Evolutionary conservation across 2,113 vertebrate species (phyloP).

Genomic region (Gobio gobio): DNA sequence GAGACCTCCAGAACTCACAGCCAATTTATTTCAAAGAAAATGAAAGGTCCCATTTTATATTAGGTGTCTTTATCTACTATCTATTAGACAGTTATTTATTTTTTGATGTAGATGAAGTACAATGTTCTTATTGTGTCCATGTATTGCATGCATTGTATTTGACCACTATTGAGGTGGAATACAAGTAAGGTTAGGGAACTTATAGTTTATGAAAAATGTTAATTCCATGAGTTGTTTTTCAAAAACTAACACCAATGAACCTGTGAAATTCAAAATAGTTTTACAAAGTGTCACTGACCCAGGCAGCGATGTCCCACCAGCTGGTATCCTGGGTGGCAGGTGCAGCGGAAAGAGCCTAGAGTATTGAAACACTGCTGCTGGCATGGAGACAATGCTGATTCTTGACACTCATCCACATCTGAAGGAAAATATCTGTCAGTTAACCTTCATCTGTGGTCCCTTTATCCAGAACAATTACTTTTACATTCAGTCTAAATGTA

Average conservation of each 20-base stretch:
- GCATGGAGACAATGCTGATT: conserved; percentile 78
- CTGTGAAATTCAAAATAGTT: background rate
- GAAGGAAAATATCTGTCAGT: conserved; percentile 48
- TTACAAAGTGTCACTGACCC: conserved; percentile 68
- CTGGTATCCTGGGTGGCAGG: conserved; percentile 80
- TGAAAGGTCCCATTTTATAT: too few species aligned
- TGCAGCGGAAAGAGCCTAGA: conserved; percentile 79
- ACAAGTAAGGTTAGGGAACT: background rate
- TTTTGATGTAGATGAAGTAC: too few species aligned
- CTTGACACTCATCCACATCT: conserved; percentile 82
- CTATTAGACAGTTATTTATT: too few species aligned
- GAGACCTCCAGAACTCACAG: background rate
- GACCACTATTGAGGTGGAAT: too few species aligned
- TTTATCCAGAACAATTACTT: background rate
- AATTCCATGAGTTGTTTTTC: background rate
- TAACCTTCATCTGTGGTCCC: background rate
- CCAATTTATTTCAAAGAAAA: too few species aligned
- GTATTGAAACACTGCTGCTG: conserved; percentile 82
- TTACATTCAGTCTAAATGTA: conserved; percentile 4
- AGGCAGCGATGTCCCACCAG: conserved; percentile 76
- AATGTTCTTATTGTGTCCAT: too few species aligned
- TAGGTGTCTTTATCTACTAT: too few species aligned
- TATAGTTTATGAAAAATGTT: background rate
- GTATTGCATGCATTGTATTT: too few species aligned
- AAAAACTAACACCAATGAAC: conserved; percentile 15